phyloP scores from a whole-genome alignment of 23 tunicate species.

The Trididemnum miniatum region DNA sequence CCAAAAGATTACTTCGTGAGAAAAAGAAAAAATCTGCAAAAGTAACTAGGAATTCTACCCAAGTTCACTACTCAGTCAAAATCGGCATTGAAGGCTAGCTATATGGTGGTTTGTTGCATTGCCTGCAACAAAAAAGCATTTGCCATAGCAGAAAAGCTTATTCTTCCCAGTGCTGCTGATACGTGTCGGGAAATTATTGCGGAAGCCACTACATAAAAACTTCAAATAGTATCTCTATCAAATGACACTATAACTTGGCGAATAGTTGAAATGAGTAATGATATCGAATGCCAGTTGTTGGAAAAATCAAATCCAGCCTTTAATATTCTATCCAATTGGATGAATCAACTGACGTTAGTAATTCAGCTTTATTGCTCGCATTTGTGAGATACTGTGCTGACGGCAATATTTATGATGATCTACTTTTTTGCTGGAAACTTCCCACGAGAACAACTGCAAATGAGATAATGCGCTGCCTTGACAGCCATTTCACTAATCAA shows the following conservation, averaged over 20 bases:
- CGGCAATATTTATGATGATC: slow-evolving; percentile 22
- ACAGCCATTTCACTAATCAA: slow-evolving; percentile 28
- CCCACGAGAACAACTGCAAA: slow-evolving; percentile 40
- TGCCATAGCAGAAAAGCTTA: slow-evolving; percentile 36
- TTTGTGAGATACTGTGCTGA: too few relatives aligned
- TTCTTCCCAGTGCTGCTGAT: slow-evolving; percentile 24
- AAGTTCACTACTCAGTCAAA: slow-evolving; percentile 37
- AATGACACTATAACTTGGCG: slow-evolving; percentile 36
- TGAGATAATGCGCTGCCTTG: slow-evolving; percentile 46
- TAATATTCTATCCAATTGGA: slow-evolving; percentile 40
- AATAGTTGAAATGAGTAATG: slow-evolving; percentile 39
- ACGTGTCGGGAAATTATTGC: slow-evolving; percentile 27
- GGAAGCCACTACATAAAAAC: slow-evolving; percentile 46
- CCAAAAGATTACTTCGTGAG: slow-evolving; percentile 26
- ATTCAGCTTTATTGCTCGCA: slow-evolving; percentile 20
- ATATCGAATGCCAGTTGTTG: slow-evolving; percentile 51
- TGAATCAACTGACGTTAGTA: slow-evolving; percentile 42
- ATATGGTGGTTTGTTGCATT: slow-evolving; percentile 15
- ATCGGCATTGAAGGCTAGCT: slow-evolving; percentile 41
- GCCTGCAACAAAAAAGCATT: slow-evolving; percentile 37
- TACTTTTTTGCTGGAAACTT: slow-evolving; percentile 49
- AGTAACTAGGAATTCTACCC: slow-evolving; percentile 20
- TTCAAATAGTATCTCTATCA: slow-evolving; percentile 23
- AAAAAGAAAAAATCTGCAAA: slow-evolving; percentile 14
- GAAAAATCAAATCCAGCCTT: slow-evolving; percentile 22